These are phyloP conservation scores for Oceanodroma tethys DNA, from an alignment of 2,113 vertebrate species.

Conservation along the genomic window DNA sequence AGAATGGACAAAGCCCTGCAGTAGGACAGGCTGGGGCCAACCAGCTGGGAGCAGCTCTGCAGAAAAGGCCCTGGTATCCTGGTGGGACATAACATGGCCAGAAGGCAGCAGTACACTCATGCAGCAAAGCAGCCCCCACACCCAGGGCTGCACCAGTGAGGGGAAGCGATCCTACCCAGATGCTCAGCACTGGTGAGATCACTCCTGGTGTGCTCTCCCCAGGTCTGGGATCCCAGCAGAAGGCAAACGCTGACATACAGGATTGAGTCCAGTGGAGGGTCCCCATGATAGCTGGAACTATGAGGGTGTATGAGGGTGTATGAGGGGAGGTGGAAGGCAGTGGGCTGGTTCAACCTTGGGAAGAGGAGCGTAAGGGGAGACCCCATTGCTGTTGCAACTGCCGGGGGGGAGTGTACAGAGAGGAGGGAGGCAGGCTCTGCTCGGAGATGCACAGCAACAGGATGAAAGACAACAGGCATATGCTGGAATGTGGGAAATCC, in stretches of 20 bases:
- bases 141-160: background rate
- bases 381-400: background rate
- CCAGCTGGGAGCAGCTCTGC: background rate
- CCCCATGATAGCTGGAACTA: background rate
- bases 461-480: background rate
- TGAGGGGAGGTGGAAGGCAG: fast-evolving
- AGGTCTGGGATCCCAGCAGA: background rate
- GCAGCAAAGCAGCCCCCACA: background rate
- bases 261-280: background rate
- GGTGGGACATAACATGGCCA: background rate
- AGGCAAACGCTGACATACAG: background rate
- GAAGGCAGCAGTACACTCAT: background rate
- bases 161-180: background rate
- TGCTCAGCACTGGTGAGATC: background rate
- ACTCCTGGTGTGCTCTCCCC: background rate
- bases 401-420: background rate
- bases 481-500: slow-evolving; percentile 28
- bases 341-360: background rate
- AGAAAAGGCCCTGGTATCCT: background rate
- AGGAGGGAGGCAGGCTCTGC: background rate
- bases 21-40: background rate
- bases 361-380: background rate
- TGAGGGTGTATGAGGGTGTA: fast-evolving
- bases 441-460: background rate
- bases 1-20: background rate